Evolutionary conservation across 2,113 vertebrate species (phyloP), one percentile per base, ranked within the genome.

Genomic region (Lamprotornis superbus): DNA sequence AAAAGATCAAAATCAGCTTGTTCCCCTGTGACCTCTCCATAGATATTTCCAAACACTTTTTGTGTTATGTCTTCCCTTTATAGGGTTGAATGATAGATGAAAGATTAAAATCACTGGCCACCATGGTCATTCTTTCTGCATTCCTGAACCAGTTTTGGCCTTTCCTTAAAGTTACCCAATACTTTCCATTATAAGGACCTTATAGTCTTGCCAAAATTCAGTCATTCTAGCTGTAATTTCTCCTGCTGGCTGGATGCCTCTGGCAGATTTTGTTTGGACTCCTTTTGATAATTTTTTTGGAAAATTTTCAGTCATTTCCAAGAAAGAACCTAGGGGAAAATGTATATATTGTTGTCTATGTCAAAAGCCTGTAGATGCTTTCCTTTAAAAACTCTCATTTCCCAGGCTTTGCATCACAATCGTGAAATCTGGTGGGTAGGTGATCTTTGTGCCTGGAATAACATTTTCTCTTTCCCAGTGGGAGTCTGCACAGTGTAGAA

Each of bases 161-260:
- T 89, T 96, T 89, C 21, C 44, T 33, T 87, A 33, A 91, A 90
- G 77, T 95, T 96, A 94, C 76, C 68, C 94, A 96, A 96, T 87
- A 95, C 50, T 95, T 97, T 95, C 96, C 95, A 93, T 94, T 93
- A 88, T 85, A 96, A 88, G 91, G 55, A 70, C 24, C 50, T 89
- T 78, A 55, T 1, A 83, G 40, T 52, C 76, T 71, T 90, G 94
- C 96, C 95, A 96, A 78, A 94, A 60, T 92, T 89, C 90, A 92
- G 86, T 95, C 83, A 92, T 92, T 83, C 60, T 95, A 95, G 80
- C 46, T 70, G 76, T 93, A 93, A 89, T 89, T 96, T 93, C 60
- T 89, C 42, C 52, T 88, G 50, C 79, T 96, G 94, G 96, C 90
- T 92, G 59, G 20, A 57, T 81, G 88, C 86, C 94, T 88, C 90